Percentiles rank a stretch among this genome's conserved stretches.
These are phyloP conservation scores for Podarcis lilfordi DNA, from an alignment of 2,797 vertebrate species.

Conservation along the genomic window DNA sequence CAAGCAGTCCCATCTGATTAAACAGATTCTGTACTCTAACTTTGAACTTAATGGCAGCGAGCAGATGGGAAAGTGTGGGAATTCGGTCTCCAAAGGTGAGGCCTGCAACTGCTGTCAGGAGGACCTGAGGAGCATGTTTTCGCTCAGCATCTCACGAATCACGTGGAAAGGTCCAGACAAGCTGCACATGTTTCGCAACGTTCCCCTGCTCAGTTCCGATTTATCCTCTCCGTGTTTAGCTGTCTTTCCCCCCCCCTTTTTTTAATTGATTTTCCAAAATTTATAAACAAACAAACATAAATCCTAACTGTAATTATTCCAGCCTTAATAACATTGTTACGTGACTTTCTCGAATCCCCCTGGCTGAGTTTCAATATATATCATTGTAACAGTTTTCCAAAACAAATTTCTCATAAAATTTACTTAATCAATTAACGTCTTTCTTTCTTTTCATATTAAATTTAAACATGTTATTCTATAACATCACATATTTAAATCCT, in stretches of 20 bases:
- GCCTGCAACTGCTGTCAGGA: not conserved
- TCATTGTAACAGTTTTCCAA: no score
- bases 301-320: no score
- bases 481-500: no score
- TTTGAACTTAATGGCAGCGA: constrained; percentile 67
- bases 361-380: no score
- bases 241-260: not conserved
- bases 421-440: no score
- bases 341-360: no score
- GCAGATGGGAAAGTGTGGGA: constrained; percentile 59
- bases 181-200: not conserved
- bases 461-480: no score
- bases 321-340: no score
- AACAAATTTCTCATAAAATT: no score
- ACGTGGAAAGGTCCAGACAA: not conserved
- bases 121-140: not conserved
- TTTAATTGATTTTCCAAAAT: no score
- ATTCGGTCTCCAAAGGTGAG: constrained; percentile 3
- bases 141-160: not conserved
- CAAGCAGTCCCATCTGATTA: constrained; percentile 65
- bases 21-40: constrained; percentile 63
- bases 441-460: no score
- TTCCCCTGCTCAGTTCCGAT: not conserved
- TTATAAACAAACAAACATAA: no score
- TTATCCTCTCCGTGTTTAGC: constrained; percentile 26